Evolutionary conservation across 1,140 invertebrate species (phyloP), one percentile per base, ranked within the genome.

Genomic region (Bombus superbus): DNA sequence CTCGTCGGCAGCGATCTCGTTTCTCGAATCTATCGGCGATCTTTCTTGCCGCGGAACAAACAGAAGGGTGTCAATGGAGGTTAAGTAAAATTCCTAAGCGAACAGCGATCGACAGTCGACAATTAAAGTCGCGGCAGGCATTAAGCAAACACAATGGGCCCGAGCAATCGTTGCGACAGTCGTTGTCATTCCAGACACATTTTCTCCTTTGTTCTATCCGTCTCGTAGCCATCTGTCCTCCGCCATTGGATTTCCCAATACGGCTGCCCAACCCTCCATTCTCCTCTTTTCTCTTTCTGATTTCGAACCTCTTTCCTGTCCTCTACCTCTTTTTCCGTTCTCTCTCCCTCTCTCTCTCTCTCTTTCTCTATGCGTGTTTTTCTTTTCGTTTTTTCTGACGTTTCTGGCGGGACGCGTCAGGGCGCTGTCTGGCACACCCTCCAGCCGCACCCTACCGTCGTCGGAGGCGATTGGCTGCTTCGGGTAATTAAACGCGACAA

Each of bases 191-290:
- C 86, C 79, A 68, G 81, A 72, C 81, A 87, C 81, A 85, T 90
- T 88, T 85, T 90, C 89, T 86, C 89, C 86, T 90, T 90, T 90
- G 89, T 90, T 90, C 89, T 81, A 88, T 90, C 86, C 64, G 72
- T 90, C 83, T 87, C 68, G 84, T 81, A 86, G 79, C 35, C 83
- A 85, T 89, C 88, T 78, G 78, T 80, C 89, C 89, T 83, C 83
- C 57, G 81, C 75, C 59, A 84, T 85, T 84, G 75, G 79, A 71
- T 90, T 90, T 90, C 88, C 76, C 71, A 90, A 90, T 90, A 80
- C 87, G 80, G 75, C 82, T 62, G 88, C 85, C 88, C 88, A 89
- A 89, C 88, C 88, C 88, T 89, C 74, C 68, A 89, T 89, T 90
- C 84, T 81, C 47, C 64, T 40, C 40, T n/a, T 38, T 75, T 40